Conservation (phyloP, 2,797 vertebrate species). For the Danio albolineatus region DNA sequence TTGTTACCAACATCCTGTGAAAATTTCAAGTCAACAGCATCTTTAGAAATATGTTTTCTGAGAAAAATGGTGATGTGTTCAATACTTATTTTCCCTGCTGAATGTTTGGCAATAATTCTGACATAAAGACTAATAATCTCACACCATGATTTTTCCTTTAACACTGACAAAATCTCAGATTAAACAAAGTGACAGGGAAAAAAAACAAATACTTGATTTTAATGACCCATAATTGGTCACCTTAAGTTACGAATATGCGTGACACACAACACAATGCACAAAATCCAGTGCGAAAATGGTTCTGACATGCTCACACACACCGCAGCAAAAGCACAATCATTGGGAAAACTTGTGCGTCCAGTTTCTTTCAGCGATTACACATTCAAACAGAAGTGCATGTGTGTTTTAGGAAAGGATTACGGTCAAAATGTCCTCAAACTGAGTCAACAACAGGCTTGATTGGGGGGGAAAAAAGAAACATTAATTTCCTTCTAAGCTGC, state of each 20-base stretch:
- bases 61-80: too few species aligned
- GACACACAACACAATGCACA: neutral
- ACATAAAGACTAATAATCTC: too few species aligned
- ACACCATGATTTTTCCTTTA: too few species aligned
- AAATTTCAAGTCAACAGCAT: too few species aligned
- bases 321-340: neutral
- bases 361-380: neutral
- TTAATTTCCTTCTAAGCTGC: neutral
- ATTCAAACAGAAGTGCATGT: neutral
- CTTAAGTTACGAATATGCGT: conserved; percentile 5
- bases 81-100: too few species aligned
- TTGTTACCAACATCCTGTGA: too few species aligned
- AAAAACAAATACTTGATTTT: neutral
- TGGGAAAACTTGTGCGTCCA: neutral
- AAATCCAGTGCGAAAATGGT: neutral
- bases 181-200: neutral
- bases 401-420: neutral
- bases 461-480: neutral
- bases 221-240: too few species aligned
- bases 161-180: neutral
- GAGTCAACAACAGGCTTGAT: neutral
- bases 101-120: too few species aligned
- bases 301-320: neutral
- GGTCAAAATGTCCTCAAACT: neutral
- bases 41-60: too few species aligned